These are phyloP conservation scores for Apogon hyalosoma DNA, from an alignment of 2,797 vertebrate genomes.

Conservation along the genomic window DNA sequence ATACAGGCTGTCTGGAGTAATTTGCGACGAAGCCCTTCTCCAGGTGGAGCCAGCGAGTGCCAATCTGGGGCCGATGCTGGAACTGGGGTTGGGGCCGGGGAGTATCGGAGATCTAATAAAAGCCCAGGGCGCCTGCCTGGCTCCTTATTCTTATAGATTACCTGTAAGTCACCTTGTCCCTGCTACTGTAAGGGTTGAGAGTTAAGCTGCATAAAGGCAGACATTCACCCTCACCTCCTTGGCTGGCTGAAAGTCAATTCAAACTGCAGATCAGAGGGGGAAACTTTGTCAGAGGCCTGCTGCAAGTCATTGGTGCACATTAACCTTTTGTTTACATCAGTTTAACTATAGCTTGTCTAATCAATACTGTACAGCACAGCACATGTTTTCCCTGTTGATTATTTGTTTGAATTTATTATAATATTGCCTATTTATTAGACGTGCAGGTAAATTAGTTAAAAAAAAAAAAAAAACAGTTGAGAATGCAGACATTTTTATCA, in stretches of 20 bases:
- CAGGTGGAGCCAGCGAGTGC: constrained; percentile 74
- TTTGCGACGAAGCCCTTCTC: constrained; percentile 75
- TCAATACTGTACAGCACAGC: background rate
- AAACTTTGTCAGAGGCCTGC: constrained; percentile 66
- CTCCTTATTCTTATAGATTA: constrained; percentile 88
- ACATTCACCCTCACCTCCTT: constrained; percentile 77
- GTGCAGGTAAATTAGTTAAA: too few species aligned
- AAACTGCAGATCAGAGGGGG: constrained; percentile 68
- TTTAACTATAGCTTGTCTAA: constrained; percentile 36
- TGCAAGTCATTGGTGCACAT: constrained; percentile 41
- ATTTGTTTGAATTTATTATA: background rate
- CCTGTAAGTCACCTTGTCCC: constrained; percentile 87
- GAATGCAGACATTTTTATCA: too few species aligned
- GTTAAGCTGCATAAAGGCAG: constrained; percentile 81
- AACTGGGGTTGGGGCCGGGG: constrained; percentile 72
- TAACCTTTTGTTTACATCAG: constrained; percentile 15
- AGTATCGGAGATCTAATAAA: constrained; percentile 88
- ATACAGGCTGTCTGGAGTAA: constrained; percentile 81
- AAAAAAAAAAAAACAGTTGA: too few species aligned
- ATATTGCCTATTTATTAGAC: too few species aligned
- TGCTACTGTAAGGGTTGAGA: constrained; percentile 80
- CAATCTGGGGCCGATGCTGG: constrained; percentile 75
- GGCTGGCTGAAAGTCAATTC: constrained; percentile 75
- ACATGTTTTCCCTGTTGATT: constrained; percentile 4
- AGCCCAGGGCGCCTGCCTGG: constrained; percentile 82